Evolutionary conservation across 2,888 invertebrate species (phyloP), one percentile per base, ranked within the genome.

Genomic region (Scaptomyza reducta): DNA sequence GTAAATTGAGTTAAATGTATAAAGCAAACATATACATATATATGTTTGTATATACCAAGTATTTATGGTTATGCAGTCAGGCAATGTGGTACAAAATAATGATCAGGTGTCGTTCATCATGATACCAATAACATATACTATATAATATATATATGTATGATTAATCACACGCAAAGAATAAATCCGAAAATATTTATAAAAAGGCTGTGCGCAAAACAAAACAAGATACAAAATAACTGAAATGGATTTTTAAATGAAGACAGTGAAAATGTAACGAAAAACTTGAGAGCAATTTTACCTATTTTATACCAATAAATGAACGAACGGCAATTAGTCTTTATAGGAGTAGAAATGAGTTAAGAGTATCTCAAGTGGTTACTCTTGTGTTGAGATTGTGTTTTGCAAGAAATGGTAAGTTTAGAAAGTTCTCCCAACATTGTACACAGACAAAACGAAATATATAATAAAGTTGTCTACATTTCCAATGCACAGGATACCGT

Each of bases 51-150:
- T 56, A 65, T 25, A 49, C 3, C 18, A 42, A 67, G 35, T 29
- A 25, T 27, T 29, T 50, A 42, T 40, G 16, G 27, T 29, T 38
- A 31, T 45, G 58, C 38, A 56, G 54, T 55, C 46, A 46, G 68
- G 62, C 53, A 84, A 81, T 60, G 82, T 79, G 82, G 82, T 82
- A 83, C 86, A 83, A 83, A 77, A 77, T 70, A 80, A 65, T 80
- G 74, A 77, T 84, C 87, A 84, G 84, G 84, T 83, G 74, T 71
- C 59, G 62, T 70, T 70, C 70, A 67, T 46, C 47, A 62, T 54
- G 47, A 64, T 58, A 65, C 42, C 70, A 45, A 58, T 33, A 47
- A 54, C 64, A 62, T 13, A 35, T 35, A 10, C 31, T 10, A 10
- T 31, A 31, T 10, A 60, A 60, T 59, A 40, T 16, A 40, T 16